Evolutionary conservation across 2,797 vertebrate species (phyloP), one percentile per base, ranked within the genome.

Genomic region (Poeciliopsis infans): DNA sequence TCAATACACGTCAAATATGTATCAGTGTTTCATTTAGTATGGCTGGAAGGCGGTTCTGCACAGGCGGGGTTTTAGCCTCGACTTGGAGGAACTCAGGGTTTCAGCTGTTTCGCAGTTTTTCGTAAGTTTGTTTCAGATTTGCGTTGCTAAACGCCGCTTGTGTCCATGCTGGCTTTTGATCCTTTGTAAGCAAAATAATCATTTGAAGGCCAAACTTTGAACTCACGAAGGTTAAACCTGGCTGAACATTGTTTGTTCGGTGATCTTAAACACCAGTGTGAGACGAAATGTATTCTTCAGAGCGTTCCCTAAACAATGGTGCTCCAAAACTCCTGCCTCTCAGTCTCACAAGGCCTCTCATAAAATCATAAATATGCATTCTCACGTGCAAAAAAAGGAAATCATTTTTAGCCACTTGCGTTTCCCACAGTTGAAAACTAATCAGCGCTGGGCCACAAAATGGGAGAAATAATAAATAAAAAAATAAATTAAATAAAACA

Each of bases 321-420:
- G 18, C 41, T 12, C 72, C 64, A 69, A 75, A n/a, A 78, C 46
- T 61, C 61, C 74, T 80, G 74, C 78, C 77, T 88, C 79, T 85
- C 47, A 85, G 74, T 41, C 33, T 80, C 31, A 84, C 55, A 68
- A 45, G 46, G 47, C 7, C 66, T 70, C 77, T 88, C 87, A 89
- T 85, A 73, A 79, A 93, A 86, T 88, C 87, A 91, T 87, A 76
- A 80, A 93, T 86, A 88, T 91, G 82, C 79, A 88, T 91, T 87
- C 91, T 78, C 71, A 78, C 61, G 68, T 80, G 36, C 36, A 36
- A 36, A 36, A 36, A 91, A 86, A 49, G 85, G 77, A 93, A 90
- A 86, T 70, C 78, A 78, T 86, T 88, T 83, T 85, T 75, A 82
- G 36, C 71, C 84, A 86, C 83, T 87, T 80, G 88, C 64, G 83